Evolutionary conservation across 2,113 vertebrate species (phyloP).

Genomic region (Piaya cayana): DNA sequence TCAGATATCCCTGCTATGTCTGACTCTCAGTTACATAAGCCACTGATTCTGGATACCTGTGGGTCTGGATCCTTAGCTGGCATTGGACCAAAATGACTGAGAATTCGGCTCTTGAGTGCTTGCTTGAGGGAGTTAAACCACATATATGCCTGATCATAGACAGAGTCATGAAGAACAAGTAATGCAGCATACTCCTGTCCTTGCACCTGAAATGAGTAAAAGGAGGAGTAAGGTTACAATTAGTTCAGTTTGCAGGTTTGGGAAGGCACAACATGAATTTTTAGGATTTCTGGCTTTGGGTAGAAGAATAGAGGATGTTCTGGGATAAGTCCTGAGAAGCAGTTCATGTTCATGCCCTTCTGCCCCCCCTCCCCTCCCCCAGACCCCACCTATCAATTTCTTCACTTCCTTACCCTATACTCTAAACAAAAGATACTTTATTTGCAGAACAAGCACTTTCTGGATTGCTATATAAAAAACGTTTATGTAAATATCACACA

Average conservation of each 20-base stretch:
- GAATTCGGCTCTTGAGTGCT: conserved; percentile 79
- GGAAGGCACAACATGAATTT: not conserved
- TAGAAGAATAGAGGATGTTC: not conserved
- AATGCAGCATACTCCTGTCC: conserved; percentile 77
- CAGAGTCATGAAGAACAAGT: conserved; percentile 76
- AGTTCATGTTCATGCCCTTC: not conserved
- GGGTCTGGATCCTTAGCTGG: conserved; percentile 82
- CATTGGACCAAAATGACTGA: conserved; percentile 84
- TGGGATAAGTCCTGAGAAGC: not conserved
- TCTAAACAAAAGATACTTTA: not conserved
- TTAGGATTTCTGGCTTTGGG: not conserved
- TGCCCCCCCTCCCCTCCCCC: not conserved
- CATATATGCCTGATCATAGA: conserved; percentile 78
- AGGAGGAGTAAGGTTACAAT: not conserved
- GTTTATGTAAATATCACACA: not conserved
- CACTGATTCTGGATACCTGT: conserved; percentile 69
- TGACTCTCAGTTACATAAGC: not conserved
- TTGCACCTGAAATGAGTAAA: conserved; percentile 74
- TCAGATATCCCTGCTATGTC: not conserved
- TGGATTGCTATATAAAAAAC: not conserved
- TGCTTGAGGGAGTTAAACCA: conserved; percentile 83
- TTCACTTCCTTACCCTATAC: not conserved
- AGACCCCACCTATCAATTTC: not conserved
- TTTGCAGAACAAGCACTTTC: not conserved
- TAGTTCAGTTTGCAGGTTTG: not conserved